phyloP scores from a whole-genome alignment of 2,113 vertebrate genomes.

The Sialia sialis region DNA sequence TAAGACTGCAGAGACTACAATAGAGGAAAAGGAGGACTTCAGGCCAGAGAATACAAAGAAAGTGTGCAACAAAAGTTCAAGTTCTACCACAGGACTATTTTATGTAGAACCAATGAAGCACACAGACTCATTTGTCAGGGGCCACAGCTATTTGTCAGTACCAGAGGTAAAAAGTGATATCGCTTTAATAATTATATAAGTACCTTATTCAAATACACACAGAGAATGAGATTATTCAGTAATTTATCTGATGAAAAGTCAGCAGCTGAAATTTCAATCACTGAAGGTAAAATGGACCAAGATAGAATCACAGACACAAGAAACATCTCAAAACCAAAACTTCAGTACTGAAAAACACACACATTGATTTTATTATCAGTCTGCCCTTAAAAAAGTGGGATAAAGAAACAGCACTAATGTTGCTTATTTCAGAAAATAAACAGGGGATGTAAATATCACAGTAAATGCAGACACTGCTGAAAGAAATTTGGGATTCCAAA shows the following conservation, averaged over 20 bases:
- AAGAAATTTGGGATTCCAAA: not conserved
- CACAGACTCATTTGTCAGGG: not conserved
- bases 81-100: not conserved
- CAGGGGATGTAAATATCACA: rapidly evolving
- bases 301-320: not conserved
- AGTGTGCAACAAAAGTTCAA: not conserved
- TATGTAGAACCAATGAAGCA: not conserved
- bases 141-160: not conserved
- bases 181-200: not conserved
- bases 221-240: not conserved
- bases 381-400: not conserved
- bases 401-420: not conserved
- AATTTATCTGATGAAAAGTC: not conserved
- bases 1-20: not conserved
- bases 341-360: not conserved
- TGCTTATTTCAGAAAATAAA: not conserved
- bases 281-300: not conserved
- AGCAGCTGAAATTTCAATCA: not conserved
- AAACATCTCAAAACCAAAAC: not conserved
- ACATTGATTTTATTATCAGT: not conserved
- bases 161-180: not conserved
- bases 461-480: not conserved
- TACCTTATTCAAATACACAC: not conserved
- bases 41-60: not conserved
- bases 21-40: not conserved